phyloP scores from a whole-genome alignment of 1,140 invertebrate species.

The Drosophila albomicans region DNA sequence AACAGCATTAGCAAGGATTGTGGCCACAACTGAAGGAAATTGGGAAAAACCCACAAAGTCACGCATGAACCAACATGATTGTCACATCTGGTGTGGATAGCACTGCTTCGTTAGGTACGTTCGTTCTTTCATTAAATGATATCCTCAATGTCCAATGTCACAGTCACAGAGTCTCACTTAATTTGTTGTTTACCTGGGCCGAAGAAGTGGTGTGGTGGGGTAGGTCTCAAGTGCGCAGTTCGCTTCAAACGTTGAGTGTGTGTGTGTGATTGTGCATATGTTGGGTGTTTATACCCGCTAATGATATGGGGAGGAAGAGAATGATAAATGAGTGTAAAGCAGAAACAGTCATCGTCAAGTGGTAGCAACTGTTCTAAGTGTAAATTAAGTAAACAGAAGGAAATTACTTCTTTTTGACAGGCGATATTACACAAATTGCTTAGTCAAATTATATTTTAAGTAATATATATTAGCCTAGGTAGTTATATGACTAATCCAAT shows the following conservation, averaged over 20 bases:
- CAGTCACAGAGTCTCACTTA: constrained; percentile 10
- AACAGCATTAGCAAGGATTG: not conserved
- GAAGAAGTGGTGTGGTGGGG: constrained; percentile 17
- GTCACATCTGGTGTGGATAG: constrained; percentile 82
- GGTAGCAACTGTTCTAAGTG: too few relatives aligned
- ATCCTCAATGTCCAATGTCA: constrained; percentile 23
- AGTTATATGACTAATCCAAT: too few relatives aligned
- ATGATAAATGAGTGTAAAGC: too few relatives aligned
- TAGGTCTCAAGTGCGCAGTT: constrained; percentile 21
- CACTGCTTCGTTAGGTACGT: constrained; percentile 80
- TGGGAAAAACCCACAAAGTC: constrained; percentile 26
- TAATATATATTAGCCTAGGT: too few relatives aligned
- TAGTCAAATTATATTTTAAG: too few relatives aligned
- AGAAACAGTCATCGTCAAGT: too few relatives aligned
- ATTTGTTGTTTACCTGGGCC: constrained; percentile 27
- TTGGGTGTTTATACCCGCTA: not conserved
- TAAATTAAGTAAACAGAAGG: too few relatives aligned
- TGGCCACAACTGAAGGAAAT: constrained; percentile 24
- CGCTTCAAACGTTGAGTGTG: not conserved
- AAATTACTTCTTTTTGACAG: too few relatives aligned
- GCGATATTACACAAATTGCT: too few relatives aligned
- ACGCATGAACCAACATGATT: constrained; percentile 81
- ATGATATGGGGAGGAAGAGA: too few relatives aligned
- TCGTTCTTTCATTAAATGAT: constrained; percentile 48
- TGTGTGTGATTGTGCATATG: constrained; percentile 3